Evolutionary conservation across 2,113 vertebrate genomes (phyloP).

Genomic region (Acinonyx jubatus): DNA sequence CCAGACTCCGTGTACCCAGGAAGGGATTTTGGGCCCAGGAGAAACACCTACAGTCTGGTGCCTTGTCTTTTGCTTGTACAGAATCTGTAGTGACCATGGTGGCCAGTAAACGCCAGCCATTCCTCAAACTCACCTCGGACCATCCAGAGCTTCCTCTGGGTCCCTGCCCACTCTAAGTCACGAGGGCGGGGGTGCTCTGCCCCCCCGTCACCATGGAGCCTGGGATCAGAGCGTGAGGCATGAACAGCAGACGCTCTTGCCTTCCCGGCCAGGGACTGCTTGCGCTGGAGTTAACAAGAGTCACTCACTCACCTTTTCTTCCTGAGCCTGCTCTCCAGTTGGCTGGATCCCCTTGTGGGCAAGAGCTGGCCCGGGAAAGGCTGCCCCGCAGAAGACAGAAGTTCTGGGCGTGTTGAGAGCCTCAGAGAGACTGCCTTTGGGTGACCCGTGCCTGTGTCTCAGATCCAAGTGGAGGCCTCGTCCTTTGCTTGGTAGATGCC

Average conservation of each 20-base stretch:
- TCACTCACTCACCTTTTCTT: slow-evolving; percentile 1
- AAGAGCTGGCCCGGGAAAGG: not conserved
- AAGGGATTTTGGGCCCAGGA: slow-evolving; percentile 45
- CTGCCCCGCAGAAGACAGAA: not conserved
- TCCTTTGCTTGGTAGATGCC: not conserved
- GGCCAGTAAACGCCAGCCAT: slow-evolving; percentile 33
- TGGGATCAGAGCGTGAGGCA: not conserved
- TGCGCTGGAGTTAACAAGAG: not conserved
- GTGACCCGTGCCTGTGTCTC: not conserved
- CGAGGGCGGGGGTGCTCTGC: not conserved
- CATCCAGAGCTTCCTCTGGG: slow-evolving; percentile 16
- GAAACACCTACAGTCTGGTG: slow-evolving; percentile 59
- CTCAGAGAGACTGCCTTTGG: not conserved
- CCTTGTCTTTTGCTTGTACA: slow-evolving; percentile 76
- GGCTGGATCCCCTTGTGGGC: not conserved
- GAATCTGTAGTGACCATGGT: slow-evolving; percentile 42
- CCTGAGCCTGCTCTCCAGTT: not conserved
- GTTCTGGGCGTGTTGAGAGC: not conserved
- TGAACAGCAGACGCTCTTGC: not conserved
- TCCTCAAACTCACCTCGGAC: slow-evolving; percentile 11
- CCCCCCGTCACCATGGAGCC: not conserved
- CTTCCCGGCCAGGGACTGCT: not conserved
- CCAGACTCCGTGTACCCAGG: slow-evolving; percentile 55
- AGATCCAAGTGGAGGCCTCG: not conserved
- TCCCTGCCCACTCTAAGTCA: not conserved